A percentile compares a stretch with the other conserved stretches of the same genome.
phyloP scores from a whole-genome alignment of 2,113 vertebrate genomes.

The Mungos mungo region DNA sequence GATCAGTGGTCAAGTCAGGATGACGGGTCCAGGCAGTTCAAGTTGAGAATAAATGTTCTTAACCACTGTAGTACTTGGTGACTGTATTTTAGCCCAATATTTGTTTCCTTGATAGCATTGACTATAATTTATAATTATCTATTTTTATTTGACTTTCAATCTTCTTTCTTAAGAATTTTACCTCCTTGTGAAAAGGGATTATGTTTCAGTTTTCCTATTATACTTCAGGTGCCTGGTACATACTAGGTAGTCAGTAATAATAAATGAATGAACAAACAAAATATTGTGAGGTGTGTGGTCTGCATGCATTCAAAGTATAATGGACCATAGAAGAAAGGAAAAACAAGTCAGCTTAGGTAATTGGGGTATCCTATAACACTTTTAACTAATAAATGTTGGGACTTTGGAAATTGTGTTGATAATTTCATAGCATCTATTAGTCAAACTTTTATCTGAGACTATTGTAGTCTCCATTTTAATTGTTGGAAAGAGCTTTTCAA shows the following conservation, averaged over 20 bases:
- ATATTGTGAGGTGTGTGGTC: background rate
- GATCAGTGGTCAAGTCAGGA: background rate
- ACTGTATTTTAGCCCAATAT: background rate
- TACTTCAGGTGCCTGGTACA: background rate
- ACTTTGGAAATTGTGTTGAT: background rate
- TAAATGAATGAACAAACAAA: background rate
- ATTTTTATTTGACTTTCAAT: background rate
- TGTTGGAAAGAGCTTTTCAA: background rate
- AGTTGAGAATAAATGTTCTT: background rate
- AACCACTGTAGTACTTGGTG: background rate
- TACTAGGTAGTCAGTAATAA: background rate
- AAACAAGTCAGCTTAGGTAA: background rate
- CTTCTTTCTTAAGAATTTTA: background rate
- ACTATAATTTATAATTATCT: background rate
- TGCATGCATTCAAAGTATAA: background rate
- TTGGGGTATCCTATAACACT: background rate
- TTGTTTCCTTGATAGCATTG: background rate
- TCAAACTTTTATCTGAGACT: background rate
- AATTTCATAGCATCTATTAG: background rate
- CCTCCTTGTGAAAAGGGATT: background rate
- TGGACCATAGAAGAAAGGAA: background rate
- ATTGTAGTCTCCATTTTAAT: background rate
- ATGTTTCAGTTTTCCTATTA: background rate
- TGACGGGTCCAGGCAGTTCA: background rate
- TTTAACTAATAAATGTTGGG: background rate